Conservation (phyloP, 2,797 vertebrate genomes). For the Takifugu ocellatus region DNA sequence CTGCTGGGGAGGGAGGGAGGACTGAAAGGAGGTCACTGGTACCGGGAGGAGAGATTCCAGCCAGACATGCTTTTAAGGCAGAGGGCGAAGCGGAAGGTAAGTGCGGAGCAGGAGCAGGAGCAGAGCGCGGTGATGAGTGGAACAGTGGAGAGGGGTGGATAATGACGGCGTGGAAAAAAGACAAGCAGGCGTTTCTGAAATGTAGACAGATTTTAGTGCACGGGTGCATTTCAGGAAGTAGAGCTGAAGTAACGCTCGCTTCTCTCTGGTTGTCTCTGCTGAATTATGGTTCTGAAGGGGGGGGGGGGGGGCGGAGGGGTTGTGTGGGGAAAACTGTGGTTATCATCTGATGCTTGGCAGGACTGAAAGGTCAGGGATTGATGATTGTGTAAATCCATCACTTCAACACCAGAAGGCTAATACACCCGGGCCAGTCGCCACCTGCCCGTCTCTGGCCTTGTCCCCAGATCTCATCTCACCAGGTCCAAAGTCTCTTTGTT, state of each 20-base stretch:
- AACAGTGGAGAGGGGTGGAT: not conserved
- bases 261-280: conserved; percentile 11
- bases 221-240: conserved; percentile 7
- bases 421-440: conserved; percentile 32
- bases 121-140: conserved; percentile 16
- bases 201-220: conserved; percentile 10
- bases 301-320: conserved; percentile 26
- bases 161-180: too few relatives aligned
- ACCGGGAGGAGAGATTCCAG: conserved; percentile 52
- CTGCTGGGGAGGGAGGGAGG: conserved; percentile 53
- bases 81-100: conserved; percentile 34
- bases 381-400: conserved; percentile 68
- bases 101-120: conserved; percentile 23
- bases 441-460: conserved; percentile 31
- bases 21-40: conserved; percentile 76
- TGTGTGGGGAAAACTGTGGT: conserved; percentile 49
- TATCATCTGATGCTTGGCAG: conserved; percentile 60
- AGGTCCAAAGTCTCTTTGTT: conserved; percentile 16
- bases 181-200: not conserved
- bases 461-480: conserved; percentile 15
- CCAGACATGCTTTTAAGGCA: conserved; percentile 49
- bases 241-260: conserved; percentile 21
- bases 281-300: conserved; percentile 20
- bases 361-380: conserved; percentile 69
- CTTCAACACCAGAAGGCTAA: conserved; percentile 41